These are phyloP conservation scores for Climacteris rufus DNA, from an alignment of 2,113 vertebrate genomes.

Conservation along the genomic window DNA sequence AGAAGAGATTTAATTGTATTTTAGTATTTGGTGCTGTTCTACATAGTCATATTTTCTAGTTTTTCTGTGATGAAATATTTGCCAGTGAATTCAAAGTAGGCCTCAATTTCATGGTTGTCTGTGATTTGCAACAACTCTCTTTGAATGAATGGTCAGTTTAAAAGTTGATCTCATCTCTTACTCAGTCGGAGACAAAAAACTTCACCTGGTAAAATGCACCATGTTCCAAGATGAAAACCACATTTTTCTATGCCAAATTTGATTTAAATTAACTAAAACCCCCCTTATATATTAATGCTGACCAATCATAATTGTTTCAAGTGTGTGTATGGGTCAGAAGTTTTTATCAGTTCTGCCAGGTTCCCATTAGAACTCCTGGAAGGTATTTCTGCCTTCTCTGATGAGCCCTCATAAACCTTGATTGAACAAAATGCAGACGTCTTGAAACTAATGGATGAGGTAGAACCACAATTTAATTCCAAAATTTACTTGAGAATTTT, in stretches of 20 bases:
- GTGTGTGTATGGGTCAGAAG: not conserved
- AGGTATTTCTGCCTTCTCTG: not conserved
- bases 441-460: not conserved
- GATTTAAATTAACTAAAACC: not conserved
- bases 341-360: not conserved
- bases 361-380: not conserved
- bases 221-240: not conserved
- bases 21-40: not conserved
- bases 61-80: not conserved
- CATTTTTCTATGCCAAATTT: not conserved
- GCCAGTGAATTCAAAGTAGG: not conserved
- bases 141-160: not conserved
- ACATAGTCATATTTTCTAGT: not conserved
- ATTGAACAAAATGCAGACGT: not conserved
- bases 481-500: not conserved
- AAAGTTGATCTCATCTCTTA: not conserved
- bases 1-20: not conserved
- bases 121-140: not conserved
- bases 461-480: not conserved
- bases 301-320: not conserved
- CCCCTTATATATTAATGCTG: not conserved
- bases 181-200: not conserved
- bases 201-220: not conserved
- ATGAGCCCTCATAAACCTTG: not conserved
- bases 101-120: not conserved